These are phyloP conservation scores for Pampusana beccarii DNA, from an alignment of 2,113 vertebrate genomes.

Conservation along the genomic window DNA sequence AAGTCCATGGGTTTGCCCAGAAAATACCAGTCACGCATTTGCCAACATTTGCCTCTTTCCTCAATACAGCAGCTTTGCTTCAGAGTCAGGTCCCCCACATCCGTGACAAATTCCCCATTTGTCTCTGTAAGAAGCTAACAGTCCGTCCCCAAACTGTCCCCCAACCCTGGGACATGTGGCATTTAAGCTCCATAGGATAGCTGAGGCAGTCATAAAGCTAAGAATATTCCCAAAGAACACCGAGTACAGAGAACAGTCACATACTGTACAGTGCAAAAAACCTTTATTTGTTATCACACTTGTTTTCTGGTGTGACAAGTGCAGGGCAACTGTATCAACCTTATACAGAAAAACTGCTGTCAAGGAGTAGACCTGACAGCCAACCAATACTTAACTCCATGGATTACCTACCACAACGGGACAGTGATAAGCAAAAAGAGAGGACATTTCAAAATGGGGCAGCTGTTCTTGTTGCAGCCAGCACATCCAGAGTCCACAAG, in stretches of 20 bases:
- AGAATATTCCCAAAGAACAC: neutral
- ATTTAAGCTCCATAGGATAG: neutral
- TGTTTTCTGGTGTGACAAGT: constrained; percentile 40
- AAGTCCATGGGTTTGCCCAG: neutral
- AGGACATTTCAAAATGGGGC: neutral
- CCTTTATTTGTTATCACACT: constrained; percentile 37
- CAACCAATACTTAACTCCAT: neutral
- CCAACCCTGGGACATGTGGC: neutral
- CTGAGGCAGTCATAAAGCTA: neutral
- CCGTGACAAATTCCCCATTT: neutral
- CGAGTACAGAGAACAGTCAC: neutral
- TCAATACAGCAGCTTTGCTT: neutral
- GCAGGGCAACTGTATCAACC: constrained; percentile 40
- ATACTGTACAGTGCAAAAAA: neutral
- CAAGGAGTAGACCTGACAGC: constrained; percentile 17
- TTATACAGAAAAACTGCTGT: neutral
- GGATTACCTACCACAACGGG: neutral
- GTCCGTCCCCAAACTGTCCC: neutral
- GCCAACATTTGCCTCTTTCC: neutral
- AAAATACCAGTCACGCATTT: neutral
- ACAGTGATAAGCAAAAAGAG: neutral
- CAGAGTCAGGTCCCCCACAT: neutral
- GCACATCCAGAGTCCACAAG: neutral
- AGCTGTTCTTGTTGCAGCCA: constrained; percentile 27
- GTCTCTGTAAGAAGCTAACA: neutral